Evolutionary conservation across 2,888 invertebrate species (phyloP).

Genomic region (Microchrysa polita): DNA sequence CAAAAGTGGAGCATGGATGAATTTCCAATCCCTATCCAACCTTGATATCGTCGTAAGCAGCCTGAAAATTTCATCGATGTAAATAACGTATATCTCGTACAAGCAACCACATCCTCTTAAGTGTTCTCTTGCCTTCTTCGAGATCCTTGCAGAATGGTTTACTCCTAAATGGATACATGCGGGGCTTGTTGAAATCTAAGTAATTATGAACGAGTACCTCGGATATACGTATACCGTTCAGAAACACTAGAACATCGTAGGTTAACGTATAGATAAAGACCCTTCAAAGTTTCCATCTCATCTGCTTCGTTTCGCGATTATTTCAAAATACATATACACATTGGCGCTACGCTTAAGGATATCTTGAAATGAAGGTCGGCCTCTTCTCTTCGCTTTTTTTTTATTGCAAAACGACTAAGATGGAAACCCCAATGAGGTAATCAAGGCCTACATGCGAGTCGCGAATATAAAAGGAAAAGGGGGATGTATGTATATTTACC

Average conservation of each 20-base stretch:
- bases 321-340: not conserved
- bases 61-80: not conserved
- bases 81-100: slow-evolving; percentile 24
- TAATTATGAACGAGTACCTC: slow-evolving; percentile 31
- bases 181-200: slow-evolving; percentile 20
- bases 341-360: slow-evolving; percentile 3
- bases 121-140: slow-evolving; percentile 4
- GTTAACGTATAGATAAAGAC: not conserved
- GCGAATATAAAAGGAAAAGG: not conserved
- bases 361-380: not conserved
- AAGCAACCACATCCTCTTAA: slow-evolving; percentile 14
- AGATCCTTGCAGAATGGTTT: not conserved
- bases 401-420: no score
- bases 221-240: not conserved
- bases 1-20: no score
- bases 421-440: not conserved
- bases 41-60: not conserved
- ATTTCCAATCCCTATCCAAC: no score
- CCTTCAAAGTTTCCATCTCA: slow-evolving; percentile 30
- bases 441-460: not conserved
- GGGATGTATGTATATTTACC: not conserved
- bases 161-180: not conserved
- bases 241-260: no score
- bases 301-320: slow-evolving; percentile 5
- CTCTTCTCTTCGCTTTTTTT: no score